phyloP scores from a whole-genome alignment of 2,888 invertebrate species.

The Cylindroiulus punctatus region DNA sequence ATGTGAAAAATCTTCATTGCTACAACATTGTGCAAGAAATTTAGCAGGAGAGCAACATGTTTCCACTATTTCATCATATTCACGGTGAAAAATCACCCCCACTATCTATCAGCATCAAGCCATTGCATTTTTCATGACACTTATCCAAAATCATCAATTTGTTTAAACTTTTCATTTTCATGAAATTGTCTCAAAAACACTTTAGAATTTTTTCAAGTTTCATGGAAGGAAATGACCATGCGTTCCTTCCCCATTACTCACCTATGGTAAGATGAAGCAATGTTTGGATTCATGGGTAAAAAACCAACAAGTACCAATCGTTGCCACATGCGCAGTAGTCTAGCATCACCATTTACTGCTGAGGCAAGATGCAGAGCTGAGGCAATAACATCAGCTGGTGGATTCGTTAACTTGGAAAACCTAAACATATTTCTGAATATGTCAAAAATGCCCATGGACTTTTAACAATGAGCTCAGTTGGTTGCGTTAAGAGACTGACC shows the following conservation, averaged over 20 bases:
- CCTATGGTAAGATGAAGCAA: not conserved
- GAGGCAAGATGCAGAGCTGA: constrained; percentile 9
- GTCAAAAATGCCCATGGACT: not conserved
- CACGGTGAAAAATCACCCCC: no score
- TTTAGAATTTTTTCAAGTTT: not conserved
- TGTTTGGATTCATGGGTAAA: not conserved
- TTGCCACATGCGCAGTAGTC: constrained; percentile 31
- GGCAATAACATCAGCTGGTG: constrained; percentile 9
- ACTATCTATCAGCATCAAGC: no score
- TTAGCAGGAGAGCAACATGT: no score
- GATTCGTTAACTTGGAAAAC: not conserved
- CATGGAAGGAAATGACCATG: not conserved
- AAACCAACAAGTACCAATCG: not conserved
- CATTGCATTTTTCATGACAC: no score
- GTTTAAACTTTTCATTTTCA: no score
- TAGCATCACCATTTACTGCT: not conserved
- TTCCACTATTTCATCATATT: no score
- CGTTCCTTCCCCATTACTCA: not conserved
- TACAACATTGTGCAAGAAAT: not conserved
- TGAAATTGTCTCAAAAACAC: no score
- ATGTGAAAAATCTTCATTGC: constrained; percentile 34
- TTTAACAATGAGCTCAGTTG: not conserved
- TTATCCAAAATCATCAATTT: no score
- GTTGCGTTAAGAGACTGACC: not conserved
- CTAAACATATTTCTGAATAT: not conserved